These are phyloP conservation scores for Mercenaria mercenaria DNA, from an alignment of 1,140 invertebrate species.

Conservation along the genomic window DNA sequence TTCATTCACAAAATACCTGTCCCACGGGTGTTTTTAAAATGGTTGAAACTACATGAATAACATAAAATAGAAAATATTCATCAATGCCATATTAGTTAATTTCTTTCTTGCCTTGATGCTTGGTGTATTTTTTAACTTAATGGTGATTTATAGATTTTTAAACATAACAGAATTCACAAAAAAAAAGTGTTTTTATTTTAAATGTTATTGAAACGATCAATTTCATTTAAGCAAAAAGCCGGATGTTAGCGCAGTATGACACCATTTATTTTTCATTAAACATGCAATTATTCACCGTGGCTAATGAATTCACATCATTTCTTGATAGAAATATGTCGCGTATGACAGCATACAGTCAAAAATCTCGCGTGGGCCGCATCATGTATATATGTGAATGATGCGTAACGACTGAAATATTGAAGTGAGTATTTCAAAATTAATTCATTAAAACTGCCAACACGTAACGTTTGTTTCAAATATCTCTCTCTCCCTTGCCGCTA, in stretches of 20 bases:
- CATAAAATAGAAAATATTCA: no score
- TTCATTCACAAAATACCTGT: conserved; percentile 17
- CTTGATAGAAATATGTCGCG: not conserved
- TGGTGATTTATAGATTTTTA: no score
- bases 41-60: no score
- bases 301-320: conserved; percentile 40
- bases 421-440: conserved; percentile 9
- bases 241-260: conserved; percentile 4
- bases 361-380: not conserved
- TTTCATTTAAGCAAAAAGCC: not conserved
- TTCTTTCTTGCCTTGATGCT: no score
- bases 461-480: no score
- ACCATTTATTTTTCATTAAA: not conserved
- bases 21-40: no score
- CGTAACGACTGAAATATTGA: not conserved
- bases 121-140: no score
- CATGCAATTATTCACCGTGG: conserved; percentile 8
- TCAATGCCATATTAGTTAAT: no score
- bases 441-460: not conserved
- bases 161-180: no score
- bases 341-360: not conserved
- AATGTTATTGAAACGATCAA: not conserved
- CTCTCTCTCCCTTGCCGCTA: no score
- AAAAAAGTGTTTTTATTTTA: not conserved
- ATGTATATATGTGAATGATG: not conserved